Conservation (phyloP, 1,140 invertebrate genomes). For the Cepaea nemoralis region DNA sequence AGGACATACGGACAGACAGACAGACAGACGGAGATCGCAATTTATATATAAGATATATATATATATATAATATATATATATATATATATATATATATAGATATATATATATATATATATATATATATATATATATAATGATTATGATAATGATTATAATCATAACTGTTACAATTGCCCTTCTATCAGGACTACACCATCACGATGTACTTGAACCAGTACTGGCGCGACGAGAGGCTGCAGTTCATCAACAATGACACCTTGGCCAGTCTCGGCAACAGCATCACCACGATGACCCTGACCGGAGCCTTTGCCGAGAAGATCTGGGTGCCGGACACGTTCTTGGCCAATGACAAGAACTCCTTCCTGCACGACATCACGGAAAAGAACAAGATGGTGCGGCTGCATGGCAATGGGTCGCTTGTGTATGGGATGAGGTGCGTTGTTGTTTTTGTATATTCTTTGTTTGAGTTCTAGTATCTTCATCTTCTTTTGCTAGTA, state of each 20-base stretch:
- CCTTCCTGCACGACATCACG: constrained; percentile 97
- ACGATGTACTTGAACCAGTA: constrained; percentile 99
- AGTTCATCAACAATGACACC: constrained; percentile 77
- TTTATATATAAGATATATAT: too few relatives aligned
- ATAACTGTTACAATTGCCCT: too few relatives aligned
- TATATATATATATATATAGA: too few relatives aligned
- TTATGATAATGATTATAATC: too few relatives aligned
- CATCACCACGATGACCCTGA: constrained; percentile 80
- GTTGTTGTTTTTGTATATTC: too few relatives aligned
- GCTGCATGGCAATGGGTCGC: constrained; percentile 90
- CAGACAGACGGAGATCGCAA: too few relatives aligned
- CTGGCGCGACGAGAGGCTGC: constrained; percentile 95
- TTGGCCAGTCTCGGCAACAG: constrained; percentile 59
- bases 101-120: too few relatives aligned
- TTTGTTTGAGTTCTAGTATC: too few relatives aligned
- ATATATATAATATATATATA: too few relatives aligned
- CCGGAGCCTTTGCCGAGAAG: constrained; percentile 96
- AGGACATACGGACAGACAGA: too few relatives aligned
- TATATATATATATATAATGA: too few relatives aligned
- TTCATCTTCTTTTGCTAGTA: too few relatives aligned
- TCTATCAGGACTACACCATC: constrained; percentile 93
- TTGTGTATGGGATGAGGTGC: constrained; percentile 94
- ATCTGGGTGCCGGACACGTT: constrained; percentile 99
- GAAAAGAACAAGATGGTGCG: constrained; percentile 97
- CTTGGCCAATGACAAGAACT: constrained; percentile 98